Evolutionary conservation across 1,140 invertebrate genomes (phyloP), one percentile per base, ranked within the genome.

Genomic region (Brachionus rubens): DNA sequence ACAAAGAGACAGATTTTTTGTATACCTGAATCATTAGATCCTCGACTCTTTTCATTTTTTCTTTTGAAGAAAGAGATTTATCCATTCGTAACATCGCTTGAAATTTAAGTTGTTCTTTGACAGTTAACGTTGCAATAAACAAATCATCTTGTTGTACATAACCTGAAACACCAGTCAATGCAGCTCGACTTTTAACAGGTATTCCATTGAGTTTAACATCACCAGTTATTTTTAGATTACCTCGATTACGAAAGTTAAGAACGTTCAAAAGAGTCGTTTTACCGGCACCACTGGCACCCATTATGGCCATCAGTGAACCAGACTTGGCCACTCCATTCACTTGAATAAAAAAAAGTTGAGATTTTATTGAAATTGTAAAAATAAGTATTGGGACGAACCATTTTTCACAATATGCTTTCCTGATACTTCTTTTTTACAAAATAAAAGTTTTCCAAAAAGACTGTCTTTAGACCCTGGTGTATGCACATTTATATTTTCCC

Each of bases 231-330:
- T 87, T 86, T 0, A 94, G 85, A n/a, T 89, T 89, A 3, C 87
- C 85, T 4, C 90, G 89, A 78, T 87, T 88, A 5, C 92, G 87
- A 82, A 91, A 91, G 1, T 93, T 96, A 40, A 98, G 81, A 0
- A 92, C 89, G 82, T 98, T 98, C 36, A 98, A 84, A 0, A 98
- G 87, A 0, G 94, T 97, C 0, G 94, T 96, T 86, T 98, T 99
- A 4, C 96, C 95, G 12, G 54, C 56, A 67, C 47, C 46, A 75
- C 92, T 95, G 77, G 59, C 59, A 14, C 59, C 59, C 68, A 72
- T 72, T 33, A 72, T 72, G 7, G 68, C 68, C 68, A 72, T 72
- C 46, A 72, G 28, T 10, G 68, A 50, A 12, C 68, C 68, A 16
- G 68, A 24, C 10, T 72, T 72, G 12, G 68, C 68, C 3, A 72